Evolutionary conservation across 2,797 vertebrate genomes (phyloP).

Genomic region (Hozukius guyotensis): DNA sequence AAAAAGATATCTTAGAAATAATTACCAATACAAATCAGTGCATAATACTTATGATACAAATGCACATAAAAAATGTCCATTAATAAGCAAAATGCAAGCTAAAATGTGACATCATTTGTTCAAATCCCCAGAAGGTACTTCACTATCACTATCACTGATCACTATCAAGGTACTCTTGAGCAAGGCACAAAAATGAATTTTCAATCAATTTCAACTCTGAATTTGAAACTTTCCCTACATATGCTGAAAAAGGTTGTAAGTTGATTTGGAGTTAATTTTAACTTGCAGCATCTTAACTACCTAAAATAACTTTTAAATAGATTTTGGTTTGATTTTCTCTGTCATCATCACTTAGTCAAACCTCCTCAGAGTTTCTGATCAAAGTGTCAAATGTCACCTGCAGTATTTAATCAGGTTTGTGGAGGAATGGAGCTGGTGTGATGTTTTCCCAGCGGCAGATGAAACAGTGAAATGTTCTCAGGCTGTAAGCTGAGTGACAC

Average conservation of each 20-base stretch:
- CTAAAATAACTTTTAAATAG: neutral
- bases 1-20: neutral
- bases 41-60: neutral
- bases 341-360: conserved; percentile 4
- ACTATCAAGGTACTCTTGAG: neutral
- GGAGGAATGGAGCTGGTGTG: neutral
- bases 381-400: conserved; percentile 25
- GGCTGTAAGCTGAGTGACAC: conserved; percentile 47
- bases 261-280: neutral
- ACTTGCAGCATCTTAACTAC: neutral
- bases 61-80: neutral
- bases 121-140: neutral
- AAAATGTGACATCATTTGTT: neutral
- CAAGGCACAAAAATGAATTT: neutral
- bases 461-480: conserved; percentile 9
- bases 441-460: conserved; percentile 24
- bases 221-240: neutral
- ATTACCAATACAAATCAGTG: neutral
- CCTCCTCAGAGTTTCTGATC: neutral
- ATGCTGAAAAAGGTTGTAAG: neutral
- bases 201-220: neutral
- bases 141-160: neutral
- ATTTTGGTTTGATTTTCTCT: neutral
- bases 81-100: neutral
- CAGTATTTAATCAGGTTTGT: conserved; percentile 33